Base-by-base conservation (phyloP, 2,888 invertebrate species). In the Candidula unifasciata region DNA sequence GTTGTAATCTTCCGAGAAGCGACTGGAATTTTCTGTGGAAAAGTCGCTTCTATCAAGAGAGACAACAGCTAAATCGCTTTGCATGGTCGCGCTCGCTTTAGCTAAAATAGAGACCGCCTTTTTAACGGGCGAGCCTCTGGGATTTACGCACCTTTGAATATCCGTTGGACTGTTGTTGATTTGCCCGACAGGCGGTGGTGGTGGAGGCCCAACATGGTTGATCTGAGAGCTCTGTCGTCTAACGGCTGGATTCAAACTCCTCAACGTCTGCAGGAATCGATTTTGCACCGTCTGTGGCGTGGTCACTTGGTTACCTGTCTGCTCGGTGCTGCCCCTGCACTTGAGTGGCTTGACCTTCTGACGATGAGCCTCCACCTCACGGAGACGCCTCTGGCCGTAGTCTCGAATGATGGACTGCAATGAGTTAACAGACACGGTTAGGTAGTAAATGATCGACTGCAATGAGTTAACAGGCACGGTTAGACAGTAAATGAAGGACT, bases 371-470 rank as follows among this genome's bases (percentile, higher is more conserved):
- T 91, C 90, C 52, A 90, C 90, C 84, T 91, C 90, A 60, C 90
- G 87, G 21, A 92, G 88, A 3, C 91, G 84, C 81, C 89, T 87
- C 83, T 92, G 90, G 16, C 91, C 91, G 76, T 91, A 92, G 73
- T 90, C 90, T 54, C 91, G 87, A 54, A 92, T 92, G 52, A 92
- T 91, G 82, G 88, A 88, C 91, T 92, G 88, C 35, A 89, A 89
- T n/a, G 35, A 79, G 33, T 76, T 66, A 69, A 30, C 18, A 27
- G 5, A 68, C 13, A 13, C n/a, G 10, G 60, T 60, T 16, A 16
- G 60, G 10, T 60, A 60, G 21, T 60, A 13, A 44, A 44, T 10
- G 44, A 13, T 44, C 6, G 13, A 10, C 44, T 44, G 6, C 44
- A 13, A n/a, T n/a, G n/a, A n/a, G n/a, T n/a, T n/a, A n/a, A n/a